Evolutionary conservation across 2,797 vertebrate genomes (phyloP).

Genomic region (Poecilia gillii): DNA sequence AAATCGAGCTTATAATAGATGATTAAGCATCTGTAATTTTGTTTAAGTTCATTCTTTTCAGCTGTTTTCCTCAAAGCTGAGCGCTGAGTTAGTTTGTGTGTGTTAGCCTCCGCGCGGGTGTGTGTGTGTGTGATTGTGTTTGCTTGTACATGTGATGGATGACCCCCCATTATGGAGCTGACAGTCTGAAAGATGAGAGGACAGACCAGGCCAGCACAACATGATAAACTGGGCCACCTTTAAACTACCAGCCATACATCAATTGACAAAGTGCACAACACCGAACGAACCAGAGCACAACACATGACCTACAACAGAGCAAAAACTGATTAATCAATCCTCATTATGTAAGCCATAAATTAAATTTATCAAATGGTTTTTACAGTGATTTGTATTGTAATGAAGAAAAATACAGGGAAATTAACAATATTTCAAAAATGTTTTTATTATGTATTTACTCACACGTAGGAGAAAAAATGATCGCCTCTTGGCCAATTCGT

Average conservation of each 20-base stretch:
- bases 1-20: neutral
- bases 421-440: constrained; percentile 10
- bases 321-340: constrained; percentile 28
- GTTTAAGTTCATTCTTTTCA: constrained; percentile 14
- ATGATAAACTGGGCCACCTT: constrained; percentile 71
- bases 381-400: constrained; percentile 1
- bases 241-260: constrained; percentile 62
- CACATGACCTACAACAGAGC: constrained; percentile 14
- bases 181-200: constrained; percentile 67
- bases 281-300: constrained; percentile 32
- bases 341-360: constrained; percentile 27
- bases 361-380: neutral
- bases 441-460: constrained; percentile 22
- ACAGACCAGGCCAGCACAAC: constrained; percentile 54
- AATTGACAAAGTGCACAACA: constrained; percentile 39
- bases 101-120: neutral
- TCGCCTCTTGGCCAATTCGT: neutral
- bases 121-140: constrained; percentile 15
- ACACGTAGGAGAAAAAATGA: constrained; percentile 1
- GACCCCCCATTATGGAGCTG: constrained; percentile 61
- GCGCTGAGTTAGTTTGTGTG: constrained; percentile 3
- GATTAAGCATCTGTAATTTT: constrained; percentile 1
- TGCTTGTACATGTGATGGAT: constrained; percentile 58
- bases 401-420: neutral
- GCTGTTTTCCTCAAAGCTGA: neutral